A percentile compares a stretch with the other conserved stretches of the same genome.
phyloP scores from a whole-genome alignment of 2,888 invertebrate genomes.

The Pandemis heparana region DNA sequence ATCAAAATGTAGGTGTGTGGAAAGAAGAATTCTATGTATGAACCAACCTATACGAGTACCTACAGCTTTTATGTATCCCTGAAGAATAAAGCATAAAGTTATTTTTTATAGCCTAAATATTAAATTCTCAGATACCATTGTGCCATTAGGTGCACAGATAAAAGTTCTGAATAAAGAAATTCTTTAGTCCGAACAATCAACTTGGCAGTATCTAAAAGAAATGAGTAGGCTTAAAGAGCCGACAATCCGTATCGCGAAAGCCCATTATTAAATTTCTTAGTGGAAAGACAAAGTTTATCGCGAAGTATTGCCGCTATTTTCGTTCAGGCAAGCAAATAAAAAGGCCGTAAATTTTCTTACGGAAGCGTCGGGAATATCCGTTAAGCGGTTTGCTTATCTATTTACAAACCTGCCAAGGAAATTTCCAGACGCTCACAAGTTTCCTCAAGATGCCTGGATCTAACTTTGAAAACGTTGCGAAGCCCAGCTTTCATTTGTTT shows the following conservation, averaged over 20 bases:
- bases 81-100: not conserved
- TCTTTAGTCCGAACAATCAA: slow-evolving; percentile 22
- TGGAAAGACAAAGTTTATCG: slow-evolving; percentile 29
- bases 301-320: slow-evolving; percentile 19
- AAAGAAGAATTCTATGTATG: too few species aligned
- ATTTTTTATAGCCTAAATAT: not conserved
- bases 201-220: slow-evolving; percentile 16
- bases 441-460: slow-evolving; percentile 1
- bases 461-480: slow-evolving; percentile 3
- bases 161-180: slow-evolving; percentile 28
- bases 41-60: too few species aligned
- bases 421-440: slow-evolving; percentile 24
- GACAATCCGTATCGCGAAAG: slow-evolving; percentile 13
- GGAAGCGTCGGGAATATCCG: slow-evolving; percentile 24
- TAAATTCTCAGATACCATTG: not conserved
- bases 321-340: slow-evolving; percentile 31
- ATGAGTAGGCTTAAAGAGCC: slow-evolving; percentile 19
- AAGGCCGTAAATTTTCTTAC: slow-evolving; percentile 23
- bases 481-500: slow-evolving; percentile 13
- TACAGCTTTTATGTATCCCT: not conserved
- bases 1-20: too few species aligned
- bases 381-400: slow-evolving; percentile 37
- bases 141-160: slow-evolving; percentile 13
- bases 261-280: slow-evolving; percentile 35
- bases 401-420: slow-evolving; percentile 18